Percentiles rank a stretch among this genome's conserved stretches.
phyloP scores from a whole-genome alignment of 1,140 invertebrate genomes.

The Bombyx mandarina region DNA sequence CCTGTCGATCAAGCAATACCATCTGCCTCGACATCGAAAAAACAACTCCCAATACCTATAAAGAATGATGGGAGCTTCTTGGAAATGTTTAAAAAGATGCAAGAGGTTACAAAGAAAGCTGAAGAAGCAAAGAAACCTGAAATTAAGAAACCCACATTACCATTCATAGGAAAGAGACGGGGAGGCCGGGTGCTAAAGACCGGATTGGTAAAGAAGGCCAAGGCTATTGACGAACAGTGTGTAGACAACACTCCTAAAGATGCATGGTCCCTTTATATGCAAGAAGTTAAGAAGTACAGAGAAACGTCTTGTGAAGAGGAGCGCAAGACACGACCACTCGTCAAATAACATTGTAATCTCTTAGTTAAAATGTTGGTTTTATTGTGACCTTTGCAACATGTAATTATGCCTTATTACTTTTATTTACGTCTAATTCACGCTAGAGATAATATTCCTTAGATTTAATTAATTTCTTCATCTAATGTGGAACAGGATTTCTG shows the following conservation, averaged over 20 bases:
- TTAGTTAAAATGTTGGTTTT: conserved; percentile 28
- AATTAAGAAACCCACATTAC: conserved; percentile 72
- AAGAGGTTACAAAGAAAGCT: conserved; percentile 72
- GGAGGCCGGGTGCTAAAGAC: conserved; percentile 90
- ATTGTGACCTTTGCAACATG: conserved; percentile 30
- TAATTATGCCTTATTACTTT: conserved; percentile 25
- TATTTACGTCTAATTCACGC: conserved; percentile 10
- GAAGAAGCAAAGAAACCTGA: conserved; percentile 46
- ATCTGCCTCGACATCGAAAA: conserved; percentile 39
- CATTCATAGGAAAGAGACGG: conserved; percentile 85
- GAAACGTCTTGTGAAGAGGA: conserved; percentile 93
- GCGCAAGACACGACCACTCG: conserved; percentile 89
- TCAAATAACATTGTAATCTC: conserved; percentile 77
- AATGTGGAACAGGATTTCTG: conserved; percentile 27
- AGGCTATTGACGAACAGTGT: conserved; percentile 75
- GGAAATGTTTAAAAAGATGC: conserved; percentile 92
- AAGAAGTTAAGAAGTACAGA: conserved; percentile 92
- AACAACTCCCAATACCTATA: conserved; percentile 43
- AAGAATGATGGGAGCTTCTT: conserved; percentile 90
- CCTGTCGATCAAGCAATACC: conserved; percentile 31
- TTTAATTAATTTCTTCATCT: conserved; percentile 5
- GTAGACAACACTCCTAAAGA: conserved; percentile 82
- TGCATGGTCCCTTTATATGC: conserved; percentile 93
- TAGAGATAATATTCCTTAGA: too few relatives aligned
- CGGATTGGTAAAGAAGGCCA: conserved; percentile 89